phyloP scores from a whole-genome alignment of 2,113 vertebrate genomes.

The Brachyhypopomus occidentalis region DNA sequence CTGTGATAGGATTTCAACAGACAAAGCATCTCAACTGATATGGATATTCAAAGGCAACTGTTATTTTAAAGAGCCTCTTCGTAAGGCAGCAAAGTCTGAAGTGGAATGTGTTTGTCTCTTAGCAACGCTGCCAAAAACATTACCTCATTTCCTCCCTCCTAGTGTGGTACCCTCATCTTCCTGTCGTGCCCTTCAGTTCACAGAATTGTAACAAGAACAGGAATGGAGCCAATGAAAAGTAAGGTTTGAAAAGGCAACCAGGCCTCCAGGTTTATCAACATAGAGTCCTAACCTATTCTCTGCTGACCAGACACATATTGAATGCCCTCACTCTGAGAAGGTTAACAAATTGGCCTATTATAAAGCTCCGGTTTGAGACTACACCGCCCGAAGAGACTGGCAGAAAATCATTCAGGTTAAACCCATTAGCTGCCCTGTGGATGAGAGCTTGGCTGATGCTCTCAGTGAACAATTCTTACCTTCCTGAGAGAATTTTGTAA shows the following conservation, averaged over 20 bases:
- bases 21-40: too few species aligned
- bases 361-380: constrained; percentile 55
- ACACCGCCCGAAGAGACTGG: constrained; percentile 55
- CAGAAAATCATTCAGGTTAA: constrained; percentile 65
- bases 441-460: constrained; percentile 59
- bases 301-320: constrained; percentile 53
- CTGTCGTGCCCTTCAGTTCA: constrained; percentile 14
- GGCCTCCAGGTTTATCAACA: constrained; percentile 55
- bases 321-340: constrained; percentile 55
- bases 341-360: constrained; percentile 63
- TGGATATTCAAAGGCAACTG: neutral
- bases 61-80: neutral
- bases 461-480: constrained; percentile 56
- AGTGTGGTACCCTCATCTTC: too few species aligned
- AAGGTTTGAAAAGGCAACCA: constrained; percentile 78
- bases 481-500: constrained; percentile 46
- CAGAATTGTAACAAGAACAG: constrained; percentile 39
- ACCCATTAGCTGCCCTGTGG: constrained; percentile 57
- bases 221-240: constrained; percentile 83
- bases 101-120: neutral
- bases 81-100: neutral
- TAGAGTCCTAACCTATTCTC: constrained; percentile 53
- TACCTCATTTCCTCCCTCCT: neutral
- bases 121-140: neutral
- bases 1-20: too few species aligned